Percentiles rank a stretch among this genome's conserved stretches.
Conservation (phyloP, 2,888 invertebrate species). For the Drosophila falleni region DNA sequence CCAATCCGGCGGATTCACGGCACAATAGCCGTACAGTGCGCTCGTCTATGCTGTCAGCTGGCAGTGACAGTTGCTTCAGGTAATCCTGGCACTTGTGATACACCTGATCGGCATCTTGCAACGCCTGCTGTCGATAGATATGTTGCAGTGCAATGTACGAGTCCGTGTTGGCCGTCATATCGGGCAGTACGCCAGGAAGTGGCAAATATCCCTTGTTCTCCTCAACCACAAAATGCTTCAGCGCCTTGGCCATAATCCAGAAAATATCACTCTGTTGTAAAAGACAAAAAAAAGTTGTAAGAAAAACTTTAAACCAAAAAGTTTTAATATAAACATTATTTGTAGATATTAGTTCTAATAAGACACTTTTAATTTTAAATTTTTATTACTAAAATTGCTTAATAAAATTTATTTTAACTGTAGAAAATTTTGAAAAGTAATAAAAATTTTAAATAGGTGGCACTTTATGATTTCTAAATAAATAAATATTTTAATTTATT, state of each 20-base stretch:
- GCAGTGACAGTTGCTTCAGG: slow-evolving; percentile 91
- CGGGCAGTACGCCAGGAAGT: slow-evolving; percentile 94
- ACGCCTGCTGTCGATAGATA: slow-evolving; percentile 93
- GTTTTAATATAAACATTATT: too few species aligned
- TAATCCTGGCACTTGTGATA: slow-evolving; percentile 93
- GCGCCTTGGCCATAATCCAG: slow-evolving; percentile 96
- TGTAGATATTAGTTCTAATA: too few species aligned
- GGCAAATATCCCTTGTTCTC: slow-evolving; percentile 94
- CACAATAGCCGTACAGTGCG: slow-evolving; percentile 94
- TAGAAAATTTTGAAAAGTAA: too few species aligned
- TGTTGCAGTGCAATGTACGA: slow-evolving; percentile 96
- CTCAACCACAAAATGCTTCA: slow-evolving; percentile 93
- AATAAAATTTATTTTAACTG: too few species aligned
- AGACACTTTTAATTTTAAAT: too few species aligned
- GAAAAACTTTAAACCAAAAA: too few species aligned
- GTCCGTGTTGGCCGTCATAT: slow-evolving; percentile 98
- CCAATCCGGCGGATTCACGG: slow-evolving; percentile 93
- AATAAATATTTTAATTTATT: too few species aligned
- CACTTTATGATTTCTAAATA: too few species aligned
- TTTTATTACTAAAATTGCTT: too few species aligned
- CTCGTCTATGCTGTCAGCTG: slow-evolving; percentile 91
- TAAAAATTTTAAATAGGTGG: too few species aligned
- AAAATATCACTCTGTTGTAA: slow-evolving; percentile 90
- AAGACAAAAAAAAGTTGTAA: too few species aligned
- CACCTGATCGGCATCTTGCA: slow-evolving; percentile 92